Evolutionary conservation across 1,140 invertebrate genomes (phyloP).

Genomic region (Eupristina koningsbergeri): DNA sequence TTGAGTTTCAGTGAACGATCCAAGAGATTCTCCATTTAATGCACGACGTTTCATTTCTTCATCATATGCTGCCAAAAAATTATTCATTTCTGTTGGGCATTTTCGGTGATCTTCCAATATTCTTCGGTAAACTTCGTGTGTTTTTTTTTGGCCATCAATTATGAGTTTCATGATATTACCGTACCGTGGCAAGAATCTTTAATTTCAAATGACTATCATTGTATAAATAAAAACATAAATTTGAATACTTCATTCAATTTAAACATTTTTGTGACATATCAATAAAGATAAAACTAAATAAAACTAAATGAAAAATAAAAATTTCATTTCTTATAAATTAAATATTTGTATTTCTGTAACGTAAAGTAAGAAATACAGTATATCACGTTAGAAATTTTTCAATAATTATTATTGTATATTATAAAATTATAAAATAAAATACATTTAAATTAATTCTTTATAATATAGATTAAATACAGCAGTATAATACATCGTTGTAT

Average conservation of each 20-base stretch:
- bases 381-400: too few relatives aligned
- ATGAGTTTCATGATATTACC: slow-evolving; percentile 75
- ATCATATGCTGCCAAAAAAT: slow-evolving; percentile 82
- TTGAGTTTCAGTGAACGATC: slow-evolving; percentile 77
- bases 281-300: too few relatives aligned
- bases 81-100: slow-evolving; percentile 65
- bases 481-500: too few relatives aligned
- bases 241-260: background rate
- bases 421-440: too few relatives aligned
- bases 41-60: slow-evolving; percentile 75
- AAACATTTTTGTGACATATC: background rate
- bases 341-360: too few relatives aligned
- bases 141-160: slow-evolving; percentile 80
- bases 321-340: too few relatives aligned
- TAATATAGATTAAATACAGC: too few relatives aligned
- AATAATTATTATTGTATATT: too few relatives aligned
- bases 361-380: too few relatives aligned
- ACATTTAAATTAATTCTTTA: too few relatives aligned
- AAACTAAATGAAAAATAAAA: too few relatives aligned
- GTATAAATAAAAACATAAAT: background rate
- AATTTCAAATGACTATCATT: background rate
- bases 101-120: slow-evolving; percentile 76
- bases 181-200: slow-evolving; percentile 74
- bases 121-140: slow-evolving; percentile 81
- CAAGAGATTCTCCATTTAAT: slow-evolving; percentile 63